Conservation (phyloP, 2,113 vertebrate genomes). For the Apaloderma vittatum region DNA sequence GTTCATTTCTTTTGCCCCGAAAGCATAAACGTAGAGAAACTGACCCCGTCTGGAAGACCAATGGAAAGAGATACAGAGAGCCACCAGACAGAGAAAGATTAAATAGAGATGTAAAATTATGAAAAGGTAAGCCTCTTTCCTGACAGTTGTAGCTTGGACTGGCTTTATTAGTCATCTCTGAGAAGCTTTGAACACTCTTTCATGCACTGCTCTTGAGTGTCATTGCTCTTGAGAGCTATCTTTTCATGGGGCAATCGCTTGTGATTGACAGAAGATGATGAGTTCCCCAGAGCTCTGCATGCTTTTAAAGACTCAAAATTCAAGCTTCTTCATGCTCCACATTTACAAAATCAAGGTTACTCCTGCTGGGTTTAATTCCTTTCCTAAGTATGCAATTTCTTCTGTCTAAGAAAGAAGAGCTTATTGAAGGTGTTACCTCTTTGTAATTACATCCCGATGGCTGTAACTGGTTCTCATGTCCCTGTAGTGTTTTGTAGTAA, state of each 20-base stretch:
- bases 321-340: neutral
- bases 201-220: neutral
- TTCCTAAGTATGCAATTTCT: neutral
- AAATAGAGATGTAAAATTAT: neutral
- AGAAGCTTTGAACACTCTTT: neutral
- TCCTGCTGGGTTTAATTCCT: neutral
- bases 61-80: neutral
- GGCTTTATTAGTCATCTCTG: neutral
- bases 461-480: neutral
- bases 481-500: neutral
- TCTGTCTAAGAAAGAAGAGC: neutral
- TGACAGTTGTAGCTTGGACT: rapidly evolving
- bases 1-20: rapidly evolving
- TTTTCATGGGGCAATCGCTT: neutral
- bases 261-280: neutral
- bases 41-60: rapidly evolving
- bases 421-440: neutral
- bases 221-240: neutral
- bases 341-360: neutral
- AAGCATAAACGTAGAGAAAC: neutral
- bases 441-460: neutral
- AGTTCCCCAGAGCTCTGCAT: neutral
- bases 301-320: neutral
- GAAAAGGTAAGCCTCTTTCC: neutral
- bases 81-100: neutral